phyloP scores from a whole-genome alignment of 2,888 invertebrate species.

The Nasonovia ribisnigri region DNA sequence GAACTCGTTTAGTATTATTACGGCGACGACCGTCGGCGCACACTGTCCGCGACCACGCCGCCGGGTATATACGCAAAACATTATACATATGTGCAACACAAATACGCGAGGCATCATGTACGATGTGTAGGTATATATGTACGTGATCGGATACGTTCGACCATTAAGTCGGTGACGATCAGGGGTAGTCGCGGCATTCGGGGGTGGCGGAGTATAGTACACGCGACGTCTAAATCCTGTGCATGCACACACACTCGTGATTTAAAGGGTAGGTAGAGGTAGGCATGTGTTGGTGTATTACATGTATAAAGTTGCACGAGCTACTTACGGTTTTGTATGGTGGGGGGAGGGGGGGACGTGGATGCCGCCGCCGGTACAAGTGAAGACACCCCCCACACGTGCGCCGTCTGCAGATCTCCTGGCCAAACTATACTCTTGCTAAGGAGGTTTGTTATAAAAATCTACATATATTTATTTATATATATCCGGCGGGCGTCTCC shows the following conservation, averaged over 20 bases:
- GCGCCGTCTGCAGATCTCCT: background rate
- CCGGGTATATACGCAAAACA: background rate
- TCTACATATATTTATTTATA: slow-evolving; percentile 3
- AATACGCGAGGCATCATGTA: background rate
- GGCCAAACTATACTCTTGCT: background rate
- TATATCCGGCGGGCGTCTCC: background rate
- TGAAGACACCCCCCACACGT: background rate
- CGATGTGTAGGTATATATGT: background rate
- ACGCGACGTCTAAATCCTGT: background rate
- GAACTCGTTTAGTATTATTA: background rate
- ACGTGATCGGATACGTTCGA: slow-evolving; percentile 1
- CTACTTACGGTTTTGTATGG: background rate
- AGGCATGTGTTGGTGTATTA: background rate
- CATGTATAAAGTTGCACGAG: background rate
- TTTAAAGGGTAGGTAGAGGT: too few species aligned
- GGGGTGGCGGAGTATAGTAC: background rate
- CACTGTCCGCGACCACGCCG: background rate
- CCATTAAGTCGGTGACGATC: background rate
- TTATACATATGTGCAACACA: background rate
- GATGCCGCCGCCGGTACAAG: background rate
- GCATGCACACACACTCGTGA: background rate
- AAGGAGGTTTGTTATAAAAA: background rate
- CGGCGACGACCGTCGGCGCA: background rate
- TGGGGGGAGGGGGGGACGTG: background rate
- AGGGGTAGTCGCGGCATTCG: background rate